Evolutionary conservation across 2,888 invertebrate genomes (phyloP).

Genomic region (Sisyra terminalis): DNA sequence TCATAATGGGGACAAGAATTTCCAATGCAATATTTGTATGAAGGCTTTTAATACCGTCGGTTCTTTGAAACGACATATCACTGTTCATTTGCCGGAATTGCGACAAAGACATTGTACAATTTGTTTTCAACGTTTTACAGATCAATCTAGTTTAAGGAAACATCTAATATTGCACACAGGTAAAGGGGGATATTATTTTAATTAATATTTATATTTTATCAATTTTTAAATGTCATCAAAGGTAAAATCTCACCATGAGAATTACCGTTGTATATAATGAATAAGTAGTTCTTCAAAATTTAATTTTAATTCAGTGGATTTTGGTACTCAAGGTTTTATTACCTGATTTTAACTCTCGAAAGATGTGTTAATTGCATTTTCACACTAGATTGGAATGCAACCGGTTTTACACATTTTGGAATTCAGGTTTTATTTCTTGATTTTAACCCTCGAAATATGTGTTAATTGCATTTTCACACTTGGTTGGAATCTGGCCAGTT

Average conservation of each 20-base stretch:
- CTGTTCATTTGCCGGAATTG: slow-evolving; percentile 25
- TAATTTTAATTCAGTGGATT: background rate
- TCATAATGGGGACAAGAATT: slow-evolving; percentile 15
- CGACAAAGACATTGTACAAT: slow-evolving; percentile 26
- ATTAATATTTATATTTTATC: slow-evolving; percentile 15
- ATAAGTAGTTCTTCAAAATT: background rate
- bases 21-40: slow-evolving; percentile 9
- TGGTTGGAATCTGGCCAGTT: too few species aligned
- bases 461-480: too few species aligned
- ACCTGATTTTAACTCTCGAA: too few species aligned
- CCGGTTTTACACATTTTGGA: too few species aligned
- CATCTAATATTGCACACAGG: slow-evolving; percentile 28
- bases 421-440: background rate
- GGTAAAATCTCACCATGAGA: background rate
- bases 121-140: slow-evolving; percentile 27
- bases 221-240: too few species aligned
- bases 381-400: too few species aligned
- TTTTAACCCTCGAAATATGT: too few species aligned
- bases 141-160: slow-evolving; percentile 24
- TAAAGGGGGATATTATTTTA: slow-evolving; percentile 20
- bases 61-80: slow-evolving; percentile 26
- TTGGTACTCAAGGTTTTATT: too few species aligned
- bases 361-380: too few species aligned
- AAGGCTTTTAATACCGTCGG: slow-evolving; percentile 11
- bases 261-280: background rate